Conservation (phyloP, 2,797 vertebrate genomes). For the Anguilla obscura region DNA sequence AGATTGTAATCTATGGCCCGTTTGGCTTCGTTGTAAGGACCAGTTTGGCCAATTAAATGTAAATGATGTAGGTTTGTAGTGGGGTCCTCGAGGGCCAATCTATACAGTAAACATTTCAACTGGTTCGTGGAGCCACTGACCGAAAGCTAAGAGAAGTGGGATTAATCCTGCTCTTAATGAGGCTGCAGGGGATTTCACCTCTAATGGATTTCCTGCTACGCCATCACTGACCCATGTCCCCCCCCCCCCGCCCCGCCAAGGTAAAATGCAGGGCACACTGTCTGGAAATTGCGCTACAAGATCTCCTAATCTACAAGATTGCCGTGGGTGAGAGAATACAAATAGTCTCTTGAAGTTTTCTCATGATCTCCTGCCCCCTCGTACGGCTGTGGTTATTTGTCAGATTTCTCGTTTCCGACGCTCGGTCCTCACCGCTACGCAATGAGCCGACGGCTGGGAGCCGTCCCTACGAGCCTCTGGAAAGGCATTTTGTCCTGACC, state of each 20-base stretch:
- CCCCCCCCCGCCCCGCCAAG: too few relatives aligned
- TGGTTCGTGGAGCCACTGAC: background rate
- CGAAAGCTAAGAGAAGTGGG: background rate
- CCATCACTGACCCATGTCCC: background rate
- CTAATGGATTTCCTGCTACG: background rate
- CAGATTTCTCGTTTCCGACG: background rate
- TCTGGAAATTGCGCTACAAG: background rate
- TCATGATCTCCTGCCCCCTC: conserved; percentile 5
- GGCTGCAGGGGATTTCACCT: conserved; percentile 1
- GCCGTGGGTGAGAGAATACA: background rate
- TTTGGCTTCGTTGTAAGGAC: background rate
- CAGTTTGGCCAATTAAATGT: background rate
- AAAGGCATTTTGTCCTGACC: background rate
- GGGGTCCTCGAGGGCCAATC: background rate
- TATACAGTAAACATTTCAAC: background rate
- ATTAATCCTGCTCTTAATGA: background rate
- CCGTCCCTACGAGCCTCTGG: background rate
- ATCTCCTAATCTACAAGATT: background rate
- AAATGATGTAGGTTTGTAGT: background rate
- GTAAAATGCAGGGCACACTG: background rate
- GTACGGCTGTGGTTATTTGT: background rate
- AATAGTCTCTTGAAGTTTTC: background rate
- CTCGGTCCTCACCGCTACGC: background rate
- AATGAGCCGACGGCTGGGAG: background rate
- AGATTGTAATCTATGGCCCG: background rate